Evolutionary conservation across 2,888 invertebrate genomes (phyloP).

Genomic region (Epirrhoe tristata): DNA sequence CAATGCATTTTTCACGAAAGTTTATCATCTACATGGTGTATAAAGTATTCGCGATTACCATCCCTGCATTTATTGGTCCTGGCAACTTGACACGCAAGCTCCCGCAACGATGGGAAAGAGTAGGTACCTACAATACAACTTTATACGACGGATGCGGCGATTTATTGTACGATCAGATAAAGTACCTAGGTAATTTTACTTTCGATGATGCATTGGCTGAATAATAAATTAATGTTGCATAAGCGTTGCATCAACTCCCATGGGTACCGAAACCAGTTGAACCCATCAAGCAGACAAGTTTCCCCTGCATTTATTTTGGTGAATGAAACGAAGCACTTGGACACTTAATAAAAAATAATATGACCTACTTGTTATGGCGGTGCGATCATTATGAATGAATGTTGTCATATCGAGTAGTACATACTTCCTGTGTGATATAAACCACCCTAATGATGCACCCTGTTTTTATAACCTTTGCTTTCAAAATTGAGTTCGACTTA

Average conservation of each 20-base stretch:
- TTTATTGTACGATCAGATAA: constrained; percentile 43
- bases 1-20: constrained; percentile 78
- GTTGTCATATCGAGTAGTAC: not conserved
- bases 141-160: constrained; percentile 35
- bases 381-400: constrained; percentile 6
- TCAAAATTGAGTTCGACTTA: constrained; percentile 32
- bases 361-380: constrained; percentile 5
- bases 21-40: constrained; percentile 73
- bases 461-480: not conserved
- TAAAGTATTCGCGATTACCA: constrained; percentile 38
- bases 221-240: constrained; percentile 43
- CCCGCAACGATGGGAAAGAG: constrained; percentile 36
- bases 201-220: constrained; percentile 37
- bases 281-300: constrained; percentile 33
- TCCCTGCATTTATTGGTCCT: constrained; percentile 24
- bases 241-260: constrained; percentile 43
- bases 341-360: constrained; percentile 10
- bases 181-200: constrained; percentile 42
- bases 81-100: constrained; percentile 32
- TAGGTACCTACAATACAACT: constrained; percentile 27
- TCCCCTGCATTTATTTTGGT: constrained; percentile 27
- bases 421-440: not conserved
- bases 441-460: constrained; percentile 4
- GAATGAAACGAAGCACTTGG: constrained; percentile 26
- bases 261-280: constrained; percentile 36